These are phyloP conservation scores for Speoplatyrhinus poulsoni DNA, from an alignment of 2,113 vertebrate species.

Conservation along the genomic window DNA sequence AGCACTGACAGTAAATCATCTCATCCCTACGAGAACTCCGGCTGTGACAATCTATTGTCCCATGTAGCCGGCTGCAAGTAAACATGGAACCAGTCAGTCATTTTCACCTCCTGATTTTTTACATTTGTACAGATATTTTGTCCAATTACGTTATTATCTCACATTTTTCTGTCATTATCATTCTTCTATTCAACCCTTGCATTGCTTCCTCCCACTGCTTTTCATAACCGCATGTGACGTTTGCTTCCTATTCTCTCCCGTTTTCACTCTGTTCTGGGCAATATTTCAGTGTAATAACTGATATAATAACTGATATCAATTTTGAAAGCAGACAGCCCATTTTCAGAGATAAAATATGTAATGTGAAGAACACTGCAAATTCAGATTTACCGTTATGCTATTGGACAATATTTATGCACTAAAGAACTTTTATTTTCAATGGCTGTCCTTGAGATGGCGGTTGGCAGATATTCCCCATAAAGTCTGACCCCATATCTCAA, in stretches of 20 bases:
- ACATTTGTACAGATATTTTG: too few relatives aligned
- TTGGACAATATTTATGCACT: slow-evolving; percentile 44
- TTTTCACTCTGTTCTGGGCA: slow-evolving; percentile 5
- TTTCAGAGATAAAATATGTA: slow-evolving; percentile 25
- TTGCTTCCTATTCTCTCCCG: too few relatives aligned
- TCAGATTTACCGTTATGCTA: slow-evolving; percentile 39
- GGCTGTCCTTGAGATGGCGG: slow-evolving; percentile 32
- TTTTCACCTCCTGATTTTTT: too few relatives aligned
- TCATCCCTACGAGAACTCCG: too few relatives aligned
- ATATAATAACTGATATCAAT: slow-evolving; percentile 29
- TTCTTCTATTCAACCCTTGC: neutral
- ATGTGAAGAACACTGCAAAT: slow-evolving; percentile 32
- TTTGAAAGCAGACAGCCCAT: slow-evolving; percentile 36
- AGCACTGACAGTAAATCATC: too few relatives aligned
- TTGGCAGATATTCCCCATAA: neutral
- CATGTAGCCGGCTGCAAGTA: too few relatives aligned
- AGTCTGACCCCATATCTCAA: slow-evolving; percentile 33
- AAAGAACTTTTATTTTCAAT: slow-evolving; percentile 15
- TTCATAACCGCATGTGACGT: neutral
- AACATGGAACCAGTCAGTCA: too few relatives aligned
- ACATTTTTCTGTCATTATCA: neutral
- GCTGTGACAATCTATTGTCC: too few relatives aligned
- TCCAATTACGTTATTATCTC: neutral
- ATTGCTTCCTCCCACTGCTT: neutral
- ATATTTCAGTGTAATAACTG: slow-evolving; percentile 29